A percentile compares a stretch with the other conserved stretches of the same genome.
phyloP scores from a whole-genome alignment of 2,888 invertebrate species.

The Hydrotaea cyrtoneurina region DNA sequence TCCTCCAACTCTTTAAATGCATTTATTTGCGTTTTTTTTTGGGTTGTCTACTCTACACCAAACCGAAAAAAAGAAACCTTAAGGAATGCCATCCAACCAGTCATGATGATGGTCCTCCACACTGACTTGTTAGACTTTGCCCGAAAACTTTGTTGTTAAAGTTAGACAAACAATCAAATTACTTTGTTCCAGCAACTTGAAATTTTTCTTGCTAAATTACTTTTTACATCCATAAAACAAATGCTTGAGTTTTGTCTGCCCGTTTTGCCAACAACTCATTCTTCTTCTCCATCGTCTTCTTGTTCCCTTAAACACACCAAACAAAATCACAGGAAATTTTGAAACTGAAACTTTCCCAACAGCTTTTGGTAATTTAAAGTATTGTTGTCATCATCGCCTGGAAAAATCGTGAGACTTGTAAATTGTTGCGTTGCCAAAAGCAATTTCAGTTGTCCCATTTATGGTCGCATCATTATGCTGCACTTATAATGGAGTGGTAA shows the following conservation, averaged over 20 bases:
- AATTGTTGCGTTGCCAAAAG: conserved; percentile 53
- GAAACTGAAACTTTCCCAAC: not conserved
- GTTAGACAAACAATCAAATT: conserved; percentile 47
- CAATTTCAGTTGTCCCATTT: not conserved
- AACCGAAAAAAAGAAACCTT: conserved; percentile 11
- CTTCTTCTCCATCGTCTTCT: too few species aligned
- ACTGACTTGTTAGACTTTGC: not conserved
- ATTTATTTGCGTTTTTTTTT: conserved; percentile 19
- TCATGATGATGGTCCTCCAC: not conserved
- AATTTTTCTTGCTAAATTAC: not conserved
- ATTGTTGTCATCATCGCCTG: not conserved
- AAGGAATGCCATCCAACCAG: not conserved
- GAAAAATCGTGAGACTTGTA: conserved; percentile 58
- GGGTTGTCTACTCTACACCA: too few species aligned
- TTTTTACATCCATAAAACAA: not conserved
- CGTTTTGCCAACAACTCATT: too few species aligned
- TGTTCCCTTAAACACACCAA: too few species aligned
- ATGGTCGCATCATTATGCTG: not conserved
- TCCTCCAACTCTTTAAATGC: conserved; percentile 6
- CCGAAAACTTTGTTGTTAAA: conserved; percentile 49
- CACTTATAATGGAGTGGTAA: too few species aligned
- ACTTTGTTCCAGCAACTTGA: conserved; percentile 32
- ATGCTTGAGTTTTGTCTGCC: not conserved
- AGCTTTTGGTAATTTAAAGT: not conserved
- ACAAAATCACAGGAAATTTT: not conserved